phyloP scores from a whole-genome alignment of 2,797 vertebrate species.

The Gouania willdenowi region DNA sequence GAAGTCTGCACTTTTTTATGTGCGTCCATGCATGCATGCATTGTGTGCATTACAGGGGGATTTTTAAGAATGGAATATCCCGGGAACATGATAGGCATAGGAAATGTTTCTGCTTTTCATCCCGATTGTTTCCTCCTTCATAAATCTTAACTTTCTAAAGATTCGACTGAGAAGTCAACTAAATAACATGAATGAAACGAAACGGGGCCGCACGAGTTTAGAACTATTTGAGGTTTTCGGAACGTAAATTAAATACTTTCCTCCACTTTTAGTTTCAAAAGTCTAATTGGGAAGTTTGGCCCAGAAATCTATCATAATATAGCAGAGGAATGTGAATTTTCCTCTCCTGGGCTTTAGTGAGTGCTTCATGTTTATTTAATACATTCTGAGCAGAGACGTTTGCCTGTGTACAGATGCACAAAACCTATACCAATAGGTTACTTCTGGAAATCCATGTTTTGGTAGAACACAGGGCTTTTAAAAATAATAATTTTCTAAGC shows the following conservation, averaged over 20 bases:
- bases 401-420: conserved; percentile 7
- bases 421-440: conserved; percentile 5
- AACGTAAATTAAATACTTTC: conserved; percentile 7
- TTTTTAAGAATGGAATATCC: conserved; percentile 54
- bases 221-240: conserved; percentile 1
- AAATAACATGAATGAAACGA: neutral
- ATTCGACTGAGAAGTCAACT: neutral
- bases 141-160: too few species aligned
- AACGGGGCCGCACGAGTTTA: neutral
- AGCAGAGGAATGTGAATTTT: conserved; percentile 46
- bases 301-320: conserved; percentile 56
- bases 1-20: conserved; percentile 21
- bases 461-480: too few species aligned
- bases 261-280: conserved; percentile 24
- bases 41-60: conserved; percentile 31
- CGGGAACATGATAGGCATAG: conserved; percentile 58
- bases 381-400: conserved; percentile 40
- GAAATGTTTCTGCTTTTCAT: conserved; percentile 47
- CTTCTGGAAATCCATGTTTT: neutral
- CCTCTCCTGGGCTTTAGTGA: conserved; percentile 36
- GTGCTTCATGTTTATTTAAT: conserved; percentile 64
- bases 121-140: conserved; percentile 49
- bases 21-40: conserved; percentile 13
- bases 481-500: too few species aligned
- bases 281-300: conserved; percentile 33